Percentiles rank a stretch among this genome's conserved stretches.
Conservation (phyloP, 2,113 vertebrate genomes). For the Cyanoramphus novaezelandiae region DNA sequence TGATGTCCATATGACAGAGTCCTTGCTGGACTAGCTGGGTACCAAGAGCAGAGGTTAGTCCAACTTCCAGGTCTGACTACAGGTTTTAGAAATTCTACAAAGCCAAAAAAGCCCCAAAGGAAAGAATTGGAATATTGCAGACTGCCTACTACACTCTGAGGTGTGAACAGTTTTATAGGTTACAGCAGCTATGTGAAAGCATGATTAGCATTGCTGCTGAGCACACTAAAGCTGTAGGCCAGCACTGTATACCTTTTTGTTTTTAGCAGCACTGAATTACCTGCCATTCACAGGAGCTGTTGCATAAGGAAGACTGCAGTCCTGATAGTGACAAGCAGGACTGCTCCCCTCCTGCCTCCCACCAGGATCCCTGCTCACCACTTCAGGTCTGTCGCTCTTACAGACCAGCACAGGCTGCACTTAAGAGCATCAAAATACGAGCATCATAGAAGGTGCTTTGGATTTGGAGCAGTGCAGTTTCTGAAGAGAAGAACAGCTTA, state of each 20-base stretch:
- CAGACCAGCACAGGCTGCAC: not conserved
- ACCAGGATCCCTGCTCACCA: accelerated
- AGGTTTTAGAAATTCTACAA: not conserved
- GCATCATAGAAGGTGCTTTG: not conserved
- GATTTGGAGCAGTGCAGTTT: not conserved
- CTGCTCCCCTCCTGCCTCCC: not conserved
- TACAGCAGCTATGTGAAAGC: not conserved
- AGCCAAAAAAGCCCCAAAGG: not conserved
- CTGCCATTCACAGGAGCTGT: not conserved
- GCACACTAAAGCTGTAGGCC: not conserved
- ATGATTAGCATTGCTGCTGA: not conserved
- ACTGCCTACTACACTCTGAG: not conserved
- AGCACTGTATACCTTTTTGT: not conserved
- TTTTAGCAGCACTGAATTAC: not conserved
- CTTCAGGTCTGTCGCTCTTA: not conserved
- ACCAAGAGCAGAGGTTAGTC: not conserved
- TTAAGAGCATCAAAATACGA: not conserved
- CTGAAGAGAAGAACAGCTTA: not conserved
- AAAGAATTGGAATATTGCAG: not conserved
- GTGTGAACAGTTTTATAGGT: not conserved
- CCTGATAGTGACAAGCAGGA: not conserved
- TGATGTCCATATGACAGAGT: not conserved
- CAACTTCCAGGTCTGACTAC: not conserved
- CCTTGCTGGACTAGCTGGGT: not conserved
- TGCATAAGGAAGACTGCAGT: not conserved